These are phyloP conservation scores for Catharus fuscescens DNA, from an alignment of 2,113 vertebrate genomes.

Conservation along the genomic window DNA sequence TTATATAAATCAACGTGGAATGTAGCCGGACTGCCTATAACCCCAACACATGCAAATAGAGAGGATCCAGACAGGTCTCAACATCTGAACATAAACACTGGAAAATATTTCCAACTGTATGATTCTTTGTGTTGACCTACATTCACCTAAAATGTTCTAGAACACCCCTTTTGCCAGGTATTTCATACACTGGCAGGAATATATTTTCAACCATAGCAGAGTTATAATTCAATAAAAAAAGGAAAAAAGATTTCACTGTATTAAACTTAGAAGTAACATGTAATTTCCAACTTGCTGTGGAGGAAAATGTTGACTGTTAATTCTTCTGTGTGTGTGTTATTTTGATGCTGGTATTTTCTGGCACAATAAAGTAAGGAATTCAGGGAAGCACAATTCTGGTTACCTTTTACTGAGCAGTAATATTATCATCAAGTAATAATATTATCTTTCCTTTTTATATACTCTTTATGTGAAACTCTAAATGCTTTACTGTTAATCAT, in stretches of 20 bases:
- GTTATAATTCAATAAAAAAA: conserved; percentile 15
- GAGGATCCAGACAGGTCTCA: conserved; percentile 74
- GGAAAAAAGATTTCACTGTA: background rate
- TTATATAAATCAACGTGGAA: conserved; percentile 75
- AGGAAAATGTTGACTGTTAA: conserved; percentile 9
- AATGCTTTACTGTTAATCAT: background rate
- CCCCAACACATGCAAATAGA: conserved; percentile 70
- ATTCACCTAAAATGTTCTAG: conserved; percentile 69
- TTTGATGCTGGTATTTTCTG: background rate
- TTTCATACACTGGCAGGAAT: conserved; percentile 57
- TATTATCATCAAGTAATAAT: background rate
- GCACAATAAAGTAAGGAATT: background rate
- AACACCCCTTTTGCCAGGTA: conserved; percentile 52
- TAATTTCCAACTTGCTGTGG: background rate
- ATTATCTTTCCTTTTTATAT: background rate
- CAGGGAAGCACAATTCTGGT: background rate
- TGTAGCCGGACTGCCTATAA: conserved; percentile 67
- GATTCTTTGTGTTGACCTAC: conserved; percentile 70
- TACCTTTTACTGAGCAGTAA: background rate
- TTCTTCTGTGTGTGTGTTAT: background rate
- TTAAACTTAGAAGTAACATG: background rate
- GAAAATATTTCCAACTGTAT: conserved; percentile 72
- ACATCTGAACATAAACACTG: conserved; percentile 75
- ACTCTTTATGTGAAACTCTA: background rate
- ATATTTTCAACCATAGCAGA: background rate